Evolutionary conservation across 1,140 invertebrate genomes (phyloP).

Genomic region (Diuraphis noxia): DNA sequence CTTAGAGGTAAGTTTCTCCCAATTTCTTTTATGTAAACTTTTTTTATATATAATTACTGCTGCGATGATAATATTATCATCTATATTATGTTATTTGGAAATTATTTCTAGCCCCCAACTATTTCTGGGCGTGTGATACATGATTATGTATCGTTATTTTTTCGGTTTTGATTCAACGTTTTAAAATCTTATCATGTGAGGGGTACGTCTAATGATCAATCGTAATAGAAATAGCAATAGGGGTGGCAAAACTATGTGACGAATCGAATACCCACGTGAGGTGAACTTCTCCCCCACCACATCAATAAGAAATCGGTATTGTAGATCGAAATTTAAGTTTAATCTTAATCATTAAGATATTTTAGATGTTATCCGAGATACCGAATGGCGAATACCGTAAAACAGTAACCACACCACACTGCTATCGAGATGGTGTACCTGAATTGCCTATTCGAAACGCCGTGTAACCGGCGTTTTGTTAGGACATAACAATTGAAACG

Average conservation of each 20-base stretch:
- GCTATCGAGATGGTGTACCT: background rate
- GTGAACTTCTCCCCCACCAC: background rate
- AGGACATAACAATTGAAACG: background rate
- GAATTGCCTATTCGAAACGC: background rate
- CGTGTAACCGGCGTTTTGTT: background rate
- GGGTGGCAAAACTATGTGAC: no score
- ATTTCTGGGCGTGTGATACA: no score
- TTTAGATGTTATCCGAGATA: background rate
- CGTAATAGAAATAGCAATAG: background rate
- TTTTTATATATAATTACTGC: background rate
- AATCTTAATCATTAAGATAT: background rate
- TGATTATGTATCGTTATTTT: no score
- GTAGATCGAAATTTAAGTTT: background rate
- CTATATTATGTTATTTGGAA: background rate
- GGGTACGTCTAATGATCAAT: background rate
- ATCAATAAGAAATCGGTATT: background rate
- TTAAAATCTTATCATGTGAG: no score
- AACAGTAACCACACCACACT: background rate
- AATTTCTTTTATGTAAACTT: background rate
- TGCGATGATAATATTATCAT: no score
- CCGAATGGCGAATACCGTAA: background rate
- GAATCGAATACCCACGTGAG: background rate
- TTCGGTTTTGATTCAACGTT: no score
- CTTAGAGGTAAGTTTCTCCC: constrained; percentile 71
- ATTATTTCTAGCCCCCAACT: no score